phyloP scores from a whole-genome alignment of 2,113 vertebrate species.

The Noctilio leporinus region DNA sequence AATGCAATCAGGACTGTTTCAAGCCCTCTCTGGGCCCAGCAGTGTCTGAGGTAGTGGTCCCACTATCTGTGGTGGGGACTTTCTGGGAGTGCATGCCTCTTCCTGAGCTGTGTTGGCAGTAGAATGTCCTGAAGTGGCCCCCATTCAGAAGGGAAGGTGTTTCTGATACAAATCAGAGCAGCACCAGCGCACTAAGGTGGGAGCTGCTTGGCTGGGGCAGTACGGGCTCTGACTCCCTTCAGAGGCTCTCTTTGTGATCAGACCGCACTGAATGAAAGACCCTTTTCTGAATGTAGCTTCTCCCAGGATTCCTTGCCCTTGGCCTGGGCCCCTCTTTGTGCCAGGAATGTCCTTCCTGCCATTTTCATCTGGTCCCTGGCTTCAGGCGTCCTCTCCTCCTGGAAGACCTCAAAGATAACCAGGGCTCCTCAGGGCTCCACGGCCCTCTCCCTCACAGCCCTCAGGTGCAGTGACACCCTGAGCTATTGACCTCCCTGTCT shows the following conservation, averaged over 20 bases:
- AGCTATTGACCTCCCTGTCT: neutral
- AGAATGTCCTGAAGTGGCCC: neutral
- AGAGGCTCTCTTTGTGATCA: neutral
- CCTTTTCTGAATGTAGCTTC: neutral
- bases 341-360: neutral
- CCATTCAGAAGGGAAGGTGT: neutral
- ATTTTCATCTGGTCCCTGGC: neutral
- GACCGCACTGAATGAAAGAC: neutral
- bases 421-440: neutral
- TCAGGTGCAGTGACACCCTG: neutral
- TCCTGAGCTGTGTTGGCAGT: too few relatives aligned
- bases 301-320: neutral
- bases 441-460: neutral
- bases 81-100: neutral
- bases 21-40: neutral
- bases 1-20: neutral
- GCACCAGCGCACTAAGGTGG: accelerated
- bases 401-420: neutral
- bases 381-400: neutral
- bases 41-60: neutral
- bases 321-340: neutral
- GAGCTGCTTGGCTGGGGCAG: neutral
- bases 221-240: neutral
- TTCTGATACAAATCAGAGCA: neutral
- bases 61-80: neutral